Evolutionary conservation across 2,797 vertebrate genomes (phyloP).

Genomic region (Phaenicophaeus curvirostris): DNA sequence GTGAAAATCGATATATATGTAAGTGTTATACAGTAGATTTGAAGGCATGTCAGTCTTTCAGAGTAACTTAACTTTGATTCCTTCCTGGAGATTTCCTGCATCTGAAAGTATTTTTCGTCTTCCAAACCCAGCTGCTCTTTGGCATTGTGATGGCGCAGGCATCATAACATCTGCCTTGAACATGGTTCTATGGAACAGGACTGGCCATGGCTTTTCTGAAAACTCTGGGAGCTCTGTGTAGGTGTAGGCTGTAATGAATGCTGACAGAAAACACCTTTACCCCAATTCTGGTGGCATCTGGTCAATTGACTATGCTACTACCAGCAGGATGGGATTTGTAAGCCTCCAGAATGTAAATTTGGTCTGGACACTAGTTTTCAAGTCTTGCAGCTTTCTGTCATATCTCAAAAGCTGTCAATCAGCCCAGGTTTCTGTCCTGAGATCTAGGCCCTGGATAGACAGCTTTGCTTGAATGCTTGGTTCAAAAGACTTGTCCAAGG

Average conservation of each 20-base stretch:
- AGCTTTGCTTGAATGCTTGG: not conserved
- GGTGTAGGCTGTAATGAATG: not conserved
- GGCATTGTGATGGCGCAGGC: not conserved
- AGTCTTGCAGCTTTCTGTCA: not conserved
- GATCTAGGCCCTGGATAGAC: not conserved
- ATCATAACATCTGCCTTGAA: not conserved
- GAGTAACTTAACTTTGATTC: not conserved
- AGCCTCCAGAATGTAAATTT: not conserved
- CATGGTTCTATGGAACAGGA: rapidly evolving
- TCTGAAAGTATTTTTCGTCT: not conserved
- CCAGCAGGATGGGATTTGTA: not conserved
- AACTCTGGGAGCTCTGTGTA: not conserved
- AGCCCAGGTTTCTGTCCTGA: not conserved
- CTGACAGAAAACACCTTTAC: not conserved
- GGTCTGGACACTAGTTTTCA: not conserved
- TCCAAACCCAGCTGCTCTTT: not conserved
- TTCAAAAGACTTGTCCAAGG: not conserved
- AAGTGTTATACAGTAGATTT: not conserved
- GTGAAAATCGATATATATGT: not conserved
- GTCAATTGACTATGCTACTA: not conserved
- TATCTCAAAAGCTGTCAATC: not conserved
- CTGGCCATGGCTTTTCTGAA: not conserved
- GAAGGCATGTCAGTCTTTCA: not conserved
- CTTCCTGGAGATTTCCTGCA: not conserved
- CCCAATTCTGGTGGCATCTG: not conserved